Evolutionary conservation across 2,113 vertebrate genomes (phyloP).

Genomic region (Pedionomus torquatus): DNA sequence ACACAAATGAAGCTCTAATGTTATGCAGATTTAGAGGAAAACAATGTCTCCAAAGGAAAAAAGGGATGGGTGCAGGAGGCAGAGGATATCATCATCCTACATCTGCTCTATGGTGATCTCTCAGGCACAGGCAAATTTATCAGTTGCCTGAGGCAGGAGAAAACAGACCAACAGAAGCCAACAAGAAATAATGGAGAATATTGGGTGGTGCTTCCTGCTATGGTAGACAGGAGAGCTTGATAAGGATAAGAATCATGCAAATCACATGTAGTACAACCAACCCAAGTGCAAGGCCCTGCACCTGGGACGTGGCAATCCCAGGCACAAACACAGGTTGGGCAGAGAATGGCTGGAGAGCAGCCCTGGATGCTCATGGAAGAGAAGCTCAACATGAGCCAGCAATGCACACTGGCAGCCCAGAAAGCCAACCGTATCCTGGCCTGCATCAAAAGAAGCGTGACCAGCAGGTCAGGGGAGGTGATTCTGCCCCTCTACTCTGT

Average conservation of each 20-base stretch:
- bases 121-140: neutral
- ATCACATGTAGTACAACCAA: too few relatives aligned
- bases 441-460: too few relatives aligned
- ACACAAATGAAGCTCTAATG: neutral
- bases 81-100: neutral
- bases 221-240: neutral
- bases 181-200: neutral
- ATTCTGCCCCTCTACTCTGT: too few relatives aligned
- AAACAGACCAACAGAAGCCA: neutral
- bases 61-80: fast-evolving
- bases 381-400: too few relatives aligned
- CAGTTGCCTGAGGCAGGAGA: neutral
- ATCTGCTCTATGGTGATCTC: neutral
- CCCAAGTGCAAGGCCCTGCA: too few relatives aligned
- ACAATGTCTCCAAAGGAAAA: neutral
- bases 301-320: too few relatives aligned
- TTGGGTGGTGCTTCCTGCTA: neutral
- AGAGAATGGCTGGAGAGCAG: too few relatives aligned
- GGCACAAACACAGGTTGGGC: too few relatives aligned
- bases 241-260: neutral
- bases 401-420: too few relatives aligned
- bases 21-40: neutral
- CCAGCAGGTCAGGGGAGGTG: too few relatives aligned
- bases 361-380: too few relatives aligned
- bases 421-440: too few relatives aligned